A percentile compares a stretch with the other conserved stretches of the same genome.
Evolutionary conservation across 2,888 invertebrate species (phyloP).

Genomic region (Drosophila subsilvestris): DNA sequence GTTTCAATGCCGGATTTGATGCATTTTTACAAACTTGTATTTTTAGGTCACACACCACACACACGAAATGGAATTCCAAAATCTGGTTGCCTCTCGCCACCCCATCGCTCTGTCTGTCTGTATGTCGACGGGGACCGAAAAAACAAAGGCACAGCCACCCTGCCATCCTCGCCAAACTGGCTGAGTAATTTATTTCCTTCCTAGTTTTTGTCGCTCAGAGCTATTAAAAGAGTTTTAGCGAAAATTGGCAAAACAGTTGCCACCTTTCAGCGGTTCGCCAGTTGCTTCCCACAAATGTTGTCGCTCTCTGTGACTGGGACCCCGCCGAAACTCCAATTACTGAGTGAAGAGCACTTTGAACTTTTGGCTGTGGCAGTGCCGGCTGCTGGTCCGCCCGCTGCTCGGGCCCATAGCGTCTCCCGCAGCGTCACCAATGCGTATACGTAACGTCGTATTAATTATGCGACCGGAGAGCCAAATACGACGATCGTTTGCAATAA

Average conservation of each 20-base stretch:
- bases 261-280: slow-evolving; percentile 55
- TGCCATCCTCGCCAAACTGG: slow-evolving; percentile 52
- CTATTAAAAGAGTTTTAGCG: slow-evolving; percentile 62
- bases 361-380: slow-evolving; percentile 41
- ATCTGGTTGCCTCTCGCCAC: slow-evolving; percentile 16
- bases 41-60: slow-evolving; percentile 62
- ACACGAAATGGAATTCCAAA: slow-evolving; percentile 54
- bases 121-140: slow-evolving; percentile 1
- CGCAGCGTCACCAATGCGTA: slow-evolving; percentile 69
- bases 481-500: slow-evolving; percentile 37
- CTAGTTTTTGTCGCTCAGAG: slow-evolving; percentile 73
- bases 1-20: slow-evolving; percentile 61
- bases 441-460: slow-evolving; percentile 77
- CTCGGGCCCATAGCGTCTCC: slow-evolving; percentile 57
- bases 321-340: slow-evolving; percentile 58
- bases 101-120: not conserved
- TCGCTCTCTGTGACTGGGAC: not conserved
- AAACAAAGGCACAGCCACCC: slow-evolving; percentile 40
- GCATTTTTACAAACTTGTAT: slow-evolving; percentile 49
- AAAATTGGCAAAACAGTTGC: slow-evolving; percentile 61
- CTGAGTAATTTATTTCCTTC: slow-evolving; percentile 76
- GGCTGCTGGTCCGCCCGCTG: slow-evolving; percentile 21
- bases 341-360: slow-evolving; percentile 67
- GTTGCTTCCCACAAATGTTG: slow-evolving; percentile 58
- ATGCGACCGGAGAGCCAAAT: slow-evolving; percentile 40